Evolutionary conservation across 2,888 invertebrate genomes (phyloP).

Genomic region (Agelastica alni): DNA sequence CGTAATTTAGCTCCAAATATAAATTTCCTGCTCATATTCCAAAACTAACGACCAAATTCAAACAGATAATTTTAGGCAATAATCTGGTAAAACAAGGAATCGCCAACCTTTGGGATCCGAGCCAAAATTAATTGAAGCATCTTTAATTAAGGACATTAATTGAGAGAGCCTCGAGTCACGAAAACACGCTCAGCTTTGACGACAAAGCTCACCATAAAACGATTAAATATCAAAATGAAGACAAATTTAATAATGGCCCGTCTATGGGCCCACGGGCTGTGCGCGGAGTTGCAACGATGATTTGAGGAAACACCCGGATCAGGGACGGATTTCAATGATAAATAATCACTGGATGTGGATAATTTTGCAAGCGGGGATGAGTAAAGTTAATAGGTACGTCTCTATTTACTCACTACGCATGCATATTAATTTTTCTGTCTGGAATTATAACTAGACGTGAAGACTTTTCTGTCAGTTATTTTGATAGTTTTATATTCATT

Average conservation of each 20-base stretch:
- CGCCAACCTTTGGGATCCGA: slow-evolving; percentile 44
- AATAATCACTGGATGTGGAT: slow-evolving; percentile 6
- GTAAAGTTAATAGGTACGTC: too few species aligned
- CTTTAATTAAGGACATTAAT: slow-evolving; percentile 55
- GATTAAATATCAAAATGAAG: slow-evolving; percentile 57
- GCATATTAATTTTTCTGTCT: too few species aligned
- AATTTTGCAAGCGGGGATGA: too few species aligned
- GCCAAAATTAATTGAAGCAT: slow-evolving; percentile 55
- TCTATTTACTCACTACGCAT: too few species aligned
- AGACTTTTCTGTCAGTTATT: too few species aligned
- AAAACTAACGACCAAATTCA: slow-evolving; percentile 23
- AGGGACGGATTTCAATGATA: slow-evolving; percentile 14
- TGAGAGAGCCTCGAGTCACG: slow-evolving; percentile 50
- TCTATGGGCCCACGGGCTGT: slow-evolving; percentile 44
- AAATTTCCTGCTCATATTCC: slow-evolving; percentile 10
- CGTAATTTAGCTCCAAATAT: too few species aligned
- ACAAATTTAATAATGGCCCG: slow-evolving; percentile 54
- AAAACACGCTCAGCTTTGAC: slow-evolving; percentile 51
- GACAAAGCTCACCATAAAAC: slow-evolving; percentile 55
- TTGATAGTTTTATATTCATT: too few species aligned
- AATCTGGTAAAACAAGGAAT: slow-evolving; percentile 38
- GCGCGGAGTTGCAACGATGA: slow-evolving; percentile 39
- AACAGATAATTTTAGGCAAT: slow-evolving; percentile 39
- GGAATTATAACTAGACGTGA: too few species aligned
- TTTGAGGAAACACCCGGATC: slow-evolving; percentile 9